These are phyloP conservation scores for Drosophila nigrodunni DNA, from an alignment of 1,140 invertebrate genomes.

Conservation along the genomic window DNA sequence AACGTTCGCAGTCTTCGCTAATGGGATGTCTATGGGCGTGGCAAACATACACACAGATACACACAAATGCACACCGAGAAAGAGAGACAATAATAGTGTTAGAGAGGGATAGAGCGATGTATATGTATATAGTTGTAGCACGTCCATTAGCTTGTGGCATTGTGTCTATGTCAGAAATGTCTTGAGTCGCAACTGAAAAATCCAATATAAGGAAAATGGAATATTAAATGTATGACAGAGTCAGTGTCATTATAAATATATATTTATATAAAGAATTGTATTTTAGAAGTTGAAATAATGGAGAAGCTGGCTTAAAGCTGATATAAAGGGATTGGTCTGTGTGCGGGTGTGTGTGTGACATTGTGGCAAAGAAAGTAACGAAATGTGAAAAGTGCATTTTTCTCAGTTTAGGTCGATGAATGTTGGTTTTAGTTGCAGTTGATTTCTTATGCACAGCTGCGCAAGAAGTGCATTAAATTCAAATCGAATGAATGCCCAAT, in stretches of 20 bases:
- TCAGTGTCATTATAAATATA: slow-evolving; percentile 17
- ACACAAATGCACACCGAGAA: background rate
- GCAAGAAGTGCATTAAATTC: slow-evolving; percentile 71
- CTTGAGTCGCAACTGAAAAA: slow-evolving; percentile 45
- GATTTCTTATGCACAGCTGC: slow-evolving; percentile 73
- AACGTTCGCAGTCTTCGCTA: slow-evolving; percentile 45
- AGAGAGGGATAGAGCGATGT: background rate
- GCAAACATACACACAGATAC: background rate
- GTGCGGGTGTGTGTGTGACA: slow-evolving; percentile 4
- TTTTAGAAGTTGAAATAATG: background rate
- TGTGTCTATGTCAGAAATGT: slow-evolving; percentile 55
- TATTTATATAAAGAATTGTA: background rate
- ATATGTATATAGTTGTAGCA: slow-evolving; percentile 6
- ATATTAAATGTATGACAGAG: slow-evolving; percentile 13
- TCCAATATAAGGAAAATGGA: slow-evolving; percentile 44
- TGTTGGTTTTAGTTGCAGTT: slow-evolving; percentile 14
- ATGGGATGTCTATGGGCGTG: slow-evolving; percentile 38
- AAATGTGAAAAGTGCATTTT: slow-evolving; percentile 29
- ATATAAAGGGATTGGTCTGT: slow-evolving; percentile 12
- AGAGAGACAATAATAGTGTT: background rate
- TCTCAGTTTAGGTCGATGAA: background rate
- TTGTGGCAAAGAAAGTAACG: slow-evolving; percentile 7
- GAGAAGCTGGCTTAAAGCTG: slow-evolving; percentile 16
- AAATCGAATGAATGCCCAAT: slow-evolving; percentile 41
- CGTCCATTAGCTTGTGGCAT: slow-evolving; percentile 52